Evolutionary conservation across 2,888 invertebrate genomes (phyloP).

Genomic region (Lasioglossum morio): DNA sequence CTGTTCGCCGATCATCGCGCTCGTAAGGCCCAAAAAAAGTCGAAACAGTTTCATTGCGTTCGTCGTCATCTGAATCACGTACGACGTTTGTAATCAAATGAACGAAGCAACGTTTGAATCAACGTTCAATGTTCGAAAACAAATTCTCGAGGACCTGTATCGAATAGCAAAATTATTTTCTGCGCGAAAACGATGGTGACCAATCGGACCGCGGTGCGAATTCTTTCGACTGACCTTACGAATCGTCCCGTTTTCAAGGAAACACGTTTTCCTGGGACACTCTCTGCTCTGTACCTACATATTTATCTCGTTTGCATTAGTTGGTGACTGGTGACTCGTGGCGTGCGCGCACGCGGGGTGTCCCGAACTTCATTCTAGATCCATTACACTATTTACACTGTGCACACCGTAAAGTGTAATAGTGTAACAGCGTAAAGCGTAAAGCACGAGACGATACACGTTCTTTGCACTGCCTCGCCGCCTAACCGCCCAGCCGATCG

Average conservation of each 20-base stretch:
- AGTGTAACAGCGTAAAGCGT: no score
- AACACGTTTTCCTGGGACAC: no score
- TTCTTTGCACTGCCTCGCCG: background rate
- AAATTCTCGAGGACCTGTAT: background rate
- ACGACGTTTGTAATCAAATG: no score
- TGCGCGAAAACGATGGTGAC: background rate
- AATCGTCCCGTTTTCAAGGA: no score
- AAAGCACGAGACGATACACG: background rate
- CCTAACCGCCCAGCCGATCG: constrained; percentile 18
- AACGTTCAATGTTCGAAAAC: background rate
- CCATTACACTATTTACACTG: background rate
- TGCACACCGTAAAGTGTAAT: background rate
- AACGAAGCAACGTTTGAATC: background rate
- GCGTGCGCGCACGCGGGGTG: background rate
- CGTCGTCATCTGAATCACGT: no score
- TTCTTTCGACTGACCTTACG: no score
- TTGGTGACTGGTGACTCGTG: no score
- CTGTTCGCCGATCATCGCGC: background rate
- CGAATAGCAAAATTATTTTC: background rate
- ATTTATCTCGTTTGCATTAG: background rate
- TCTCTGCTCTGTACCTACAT: no score
- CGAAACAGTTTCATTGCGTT: background rate
- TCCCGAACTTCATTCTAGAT: background rate
- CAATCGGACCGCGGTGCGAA: no score
- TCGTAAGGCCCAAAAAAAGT: background rate